These are phyloP conservation scores for Lepetodrilus schrolli DNA, from an alignment of 2,888 invertebrate species.

Conservation along the genomic window DNA sequence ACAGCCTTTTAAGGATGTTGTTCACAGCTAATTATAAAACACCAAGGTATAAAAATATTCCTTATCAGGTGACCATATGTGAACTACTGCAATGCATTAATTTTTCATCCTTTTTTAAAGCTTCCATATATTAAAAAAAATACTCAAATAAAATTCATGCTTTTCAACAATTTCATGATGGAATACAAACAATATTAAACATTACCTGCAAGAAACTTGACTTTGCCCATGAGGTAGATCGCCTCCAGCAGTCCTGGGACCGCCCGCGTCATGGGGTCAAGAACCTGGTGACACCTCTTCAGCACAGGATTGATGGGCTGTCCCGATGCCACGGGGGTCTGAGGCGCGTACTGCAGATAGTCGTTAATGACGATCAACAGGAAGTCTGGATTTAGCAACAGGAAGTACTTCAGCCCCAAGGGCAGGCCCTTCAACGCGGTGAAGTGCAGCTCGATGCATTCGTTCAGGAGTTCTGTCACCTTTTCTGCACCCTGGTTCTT, in stretches of 20 bases:
- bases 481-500: slow-evolving; percentile 70
- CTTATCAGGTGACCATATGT: too few relatives aligned
- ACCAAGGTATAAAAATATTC: too few relatives aligned
- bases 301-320: slow-evolving; percentile 77
- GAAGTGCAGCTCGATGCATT: slow-evolving; percentile 73
- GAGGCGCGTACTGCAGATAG: slow-evolving; percentile 82
- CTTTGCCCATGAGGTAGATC: slow-evolving; percentile 83
- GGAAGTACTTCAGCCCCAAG: slow-evolving; percentile 85
- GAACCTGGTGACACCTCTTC: slow-evolving; percentile 80
- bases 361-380: slow-evolving; percentile 86
- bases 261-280: slow-evolving; percentile 84
- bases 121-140: too few relatives aligned
- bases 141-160: too few relatives aligned
- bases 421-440: slow-evolving; percentile 78
- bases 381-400: slow-evolving; percentile 88
- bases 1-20: too few relatives aligned
- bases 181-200: too few relatives aligned
- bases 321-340: slow-evolving; percentile 80
- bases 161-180: too few relatives aligned
- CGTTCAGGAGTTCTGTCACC: slow-evolving; percentile 70
- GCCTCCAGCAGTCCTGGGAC: slow-evolving; percentile 86
- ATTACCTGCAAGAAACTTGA: slow-evolving; percentile 84
- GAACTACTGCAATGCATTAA: too few relatives aligned
- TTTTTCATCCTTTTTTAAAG: too few relatives aligned
- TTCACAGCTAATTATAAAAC: too few relatives aligned